phyloP scores from a whole-genome alignment of 1,140 invertebrate species.

The Drosophila takahashii region DNA sequence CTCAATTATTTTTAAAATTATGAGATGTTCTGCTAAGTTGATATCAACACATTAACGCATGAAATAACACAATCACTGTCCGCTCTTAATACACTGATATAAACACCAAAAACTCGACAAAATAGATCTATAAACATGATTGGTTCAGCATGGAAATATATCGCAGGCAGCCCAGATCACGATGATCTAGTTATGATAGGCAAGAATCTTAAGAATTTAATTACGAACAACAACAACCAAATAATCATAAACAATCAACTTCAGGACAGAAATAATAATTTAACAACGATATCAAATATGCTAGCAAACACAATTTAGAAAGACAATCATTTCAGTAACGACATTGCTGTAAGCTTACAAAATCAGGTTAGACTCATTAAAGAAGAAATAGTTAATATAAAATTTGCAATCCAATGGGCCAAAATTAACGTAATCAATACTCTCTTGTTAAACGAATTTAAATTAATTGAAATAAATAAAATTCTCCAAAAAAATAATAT shows the following conservation, averaged over 20 bases:
- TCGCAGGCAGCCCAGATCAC: slow-evolving; percentile 1
- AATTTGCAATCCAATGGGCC: neutral
- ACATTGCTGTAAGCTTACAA: too few relatives aligned
- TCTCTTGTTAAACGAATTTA: slow-evolving; percentile 11
- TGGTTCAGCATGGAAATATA: neutral
- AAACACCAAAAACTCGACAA: neutral
- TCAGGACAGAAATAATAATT: too few relatives aligned
- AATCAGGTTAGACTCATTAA: neutral
- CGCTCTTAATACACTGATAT: slow-evolving; percentile 1
- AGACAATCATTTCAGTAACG: too few relatives aligned
- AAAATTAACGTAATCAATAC: slow-evolving; percentile 20
- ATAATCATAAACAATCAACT: too few relatives aligned
- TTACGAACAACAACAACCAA: too few relatives aligned
- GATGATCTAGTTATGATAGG: neutral
- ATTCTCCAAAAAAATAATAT: too few relatives aligned
- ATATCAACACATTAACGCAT: too few relatives aligned
- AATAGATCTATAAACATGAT: neutral
- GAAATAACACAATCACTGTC: slow-evolving; percentile 2
- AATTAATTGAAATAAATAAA: too few relatives aligned
- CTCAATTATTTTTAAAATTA: too few relatives aligned
- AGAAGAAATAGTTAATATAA: neutral
- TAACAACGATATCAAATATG: neutral
- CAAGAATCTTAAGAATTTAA: neutral
- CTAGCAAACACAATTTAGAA: neutral
- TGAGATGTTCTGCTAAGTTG: too few relatives aligned